Conservation (phyloP, 2,888 invertebrate genomes). For the Metacarcinus magister region DNA sequence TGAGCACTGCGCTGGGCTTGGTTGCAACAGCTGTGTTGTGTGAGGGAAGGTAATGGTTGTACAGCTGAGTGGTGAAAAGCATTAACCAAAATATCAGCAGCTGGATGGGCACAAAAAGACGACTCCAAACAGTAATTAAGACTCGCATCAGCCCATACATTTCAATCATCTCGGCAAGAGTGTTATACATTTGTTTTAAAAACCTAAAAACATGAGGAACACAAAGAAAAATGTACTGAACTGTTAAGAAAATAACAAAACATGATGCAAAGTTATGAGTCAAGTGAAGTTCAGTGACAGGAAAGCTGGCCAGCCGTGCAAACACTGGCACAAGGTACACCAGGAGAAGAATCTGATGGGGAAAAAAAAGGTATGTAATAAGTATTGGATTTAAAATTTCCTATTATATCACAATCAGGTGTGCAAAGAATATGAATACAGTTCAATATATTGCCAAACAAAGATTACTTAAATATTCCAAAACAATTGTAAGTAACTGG, state of each 20-base stretch:
- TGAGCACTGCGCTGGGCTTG: constrained; percentile 66
- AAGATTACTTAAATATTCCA: not conserved
- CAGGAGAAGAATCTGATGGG: constrained; percentile 84
- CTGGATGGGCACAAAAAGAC: constrained; percentile 85
- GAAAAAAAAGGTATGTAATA: not conserved
- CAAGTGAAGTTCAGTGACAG: constrained; percentile 84
- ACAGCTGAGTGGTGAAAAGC: constrained; percentile 85
- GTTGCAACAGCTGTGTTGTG: constrained; percentile 68
- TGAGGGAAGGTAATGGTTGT: constrained; percentile 83
- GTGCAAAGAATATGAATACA: not conserved
- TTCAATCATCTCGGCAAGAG: constrained; percentile 74
- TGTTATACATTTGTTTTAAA: constrained; percentile 76
- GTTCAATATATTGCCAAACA: not conserved
- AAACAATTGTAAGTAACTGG: not conserved
- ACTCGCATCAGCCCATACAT: constrained; percentile 83
- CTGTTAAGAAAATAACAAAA: constrained; percentile 84
- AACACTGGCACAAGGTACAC: constrained; percentile 86
- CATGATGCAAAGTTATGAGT: constrained; percentile 86
- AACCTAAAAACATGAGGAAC: constrained; percentile 82
- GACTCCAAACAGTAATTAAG: constrained; percentile 85
- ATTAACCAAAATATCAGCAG: constrained; percentile 86
- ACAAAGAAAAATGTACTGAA: constrained; percentile 82
- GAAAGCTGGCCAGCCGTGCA: constrained; percentile 85
- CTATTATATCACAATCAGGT: not conserved
- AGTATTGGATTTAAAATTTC: not conserved